Conservation (phyloP, 2,113 vertebrate species). For the Rattus rattus region DNA sequence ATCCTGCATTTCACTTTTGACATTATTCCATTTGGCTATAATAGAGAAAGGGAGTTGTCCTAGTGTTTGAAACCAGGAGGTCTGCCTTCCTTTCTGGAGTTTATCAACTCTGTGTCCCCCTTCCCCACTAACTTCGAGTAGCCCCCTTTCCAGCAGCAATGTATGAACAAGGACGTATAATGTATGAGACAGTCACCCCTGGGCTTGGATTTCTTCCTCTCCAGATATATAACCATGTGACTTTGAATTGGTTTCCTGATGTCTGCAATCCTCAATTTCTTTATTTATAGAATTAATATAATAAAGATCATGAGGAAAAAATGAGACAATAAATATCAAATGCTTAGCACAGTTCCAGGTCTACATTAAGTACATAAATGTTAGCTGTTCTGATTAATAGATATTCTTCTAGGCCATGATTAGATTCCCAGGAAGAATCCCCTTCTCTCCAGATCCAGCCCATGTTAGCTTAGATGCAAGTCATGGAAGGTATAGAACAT, state of each 20-base stretch:
- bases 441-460: not conserved
- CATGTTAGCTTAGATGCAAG: not conserved
- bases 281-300: conserved; percentile 47
- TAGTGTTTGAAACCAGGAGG: not conserved
- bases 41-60: not conserved
- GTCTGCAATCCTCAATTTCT: conserved; percentile 33
- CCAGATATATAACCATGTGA: not conserved
- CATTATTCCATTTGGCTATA: not conserved
- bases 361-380: conserved; percentile 37
- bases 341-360: conserved; percentile 45
- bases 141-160: not conserved
- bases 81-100: not conserved
- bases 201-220: too few species aligned
- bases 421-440: conserved; percentile 16
- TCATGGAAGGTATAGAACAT: not conserved
- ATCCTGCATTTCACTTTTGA: conserved; percentile 12
- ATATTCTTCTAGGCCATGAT: not conserved
- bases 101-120: not conserved
- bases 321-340: conserved; percentile 62
- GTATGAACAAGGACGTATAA: not conserved
- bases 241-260: conserved; percentile 14
- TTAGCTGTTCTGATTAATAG: conserved; percentile 53
- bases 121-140: not conserved
- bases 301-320: conserved; percentile 12
- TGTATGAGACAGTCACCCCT: not conserved